Evolutionary conservation across 2,113 vertebrate species (phyloP), one percentile per base, ranked within the genome.

Genomic region (Sisor rabdophorus): DNA sequence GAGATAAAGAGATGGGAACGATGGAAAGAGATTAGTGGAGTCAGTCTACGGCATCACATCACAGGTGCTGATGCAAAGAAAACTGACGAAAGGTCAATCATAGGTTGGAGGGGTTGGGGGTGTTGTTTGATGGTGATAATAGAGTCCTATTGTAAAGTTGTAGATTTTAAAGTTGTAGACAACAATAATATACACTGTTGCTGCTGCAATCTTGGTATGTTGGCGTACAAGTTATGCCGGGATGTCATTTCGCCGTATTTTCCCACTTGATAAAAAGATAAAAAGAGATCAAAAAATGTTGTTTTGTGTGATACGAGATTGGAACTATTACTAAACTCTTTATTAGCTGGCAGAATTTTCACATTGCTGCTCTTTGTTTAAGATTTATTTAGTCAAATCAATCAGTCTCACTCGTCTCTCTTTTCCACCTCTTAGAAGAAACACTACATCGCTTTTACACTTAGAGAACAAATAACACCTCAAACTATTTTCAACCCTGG

Each of bases 281-380:
- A 36, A 2, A 36, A 67, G 24, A 47, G 50, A 75, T 65, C 47
- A 73, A 67, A 55, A 19, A 17, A 32, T 53, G 47, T n/a, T 73
- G 12, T 11, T 65, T 55, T 64, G 19, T 60, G 47, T 20, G 2
- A 32, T 24, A 24, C 16, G 69, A 47, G 73, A 61, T 26, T 20
- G 12, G 28, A 56, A 13, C 40, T n/a, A 48, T 24, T 58, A 48
- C 48, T 64, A 54, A 75, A 20, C 36, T 22, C 63, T 47, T 68
- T 68, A 50, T 28, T 52, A 8, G 4, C 40, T 44, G 9, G 40
- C 40, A 44, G 40, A 44, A 1, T 44, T 44, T 44, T 44, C 8
- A 6, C 16, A 5, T 60, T 24, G 30, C n/a, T 73, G 47, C 20
- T 22, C 11, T 77, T 60, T 80, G 79, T 72, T 73, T 71, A 76